phyloP scores from a whole-genome alignment of 1,140 invertebrate species.

The Radopholus similis region DNA sequence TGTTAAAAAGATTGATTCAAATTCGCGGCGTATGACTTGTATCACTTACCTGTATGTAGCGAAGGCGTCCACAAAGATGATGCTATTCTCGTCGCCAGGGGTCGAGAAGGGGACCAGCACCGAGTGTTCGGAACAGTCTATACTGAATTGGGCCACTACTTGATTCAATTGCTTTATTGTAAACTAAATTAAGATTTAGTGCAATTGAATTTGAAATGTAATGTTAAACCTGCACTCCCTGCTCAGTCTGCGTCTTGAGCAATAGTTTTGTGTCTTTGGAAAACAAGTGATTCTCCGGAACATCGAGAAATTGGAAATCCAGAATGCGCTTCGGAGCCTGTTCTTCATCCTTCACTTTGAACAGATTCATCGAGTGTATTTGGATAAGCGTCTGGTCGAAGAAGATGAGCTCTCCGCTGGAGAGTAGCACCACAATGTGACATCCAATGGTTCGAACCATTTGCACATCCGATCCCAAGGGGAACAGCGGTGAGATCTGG shows the following conservation, averaged over 20 bases:
- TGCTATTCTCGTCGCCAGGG: constrained; percentile 26
- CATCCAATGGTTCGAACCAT: constrained; percentile 15
- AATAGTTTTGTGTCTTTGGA: constrained; percentile 8
- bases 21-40: too few species aligned
- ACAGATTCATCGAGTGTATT: background rate
- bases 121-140: constrained; percentile 12
- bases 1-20: background rate
- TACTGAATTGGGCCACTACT: background rate
- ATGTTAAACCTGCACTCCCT: constrained; percentile 4
- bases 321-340: background rate
- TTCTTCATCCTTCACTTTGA: background rate
- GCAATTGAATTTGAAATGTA: background rate
- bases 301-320: constrained; percentile 32
- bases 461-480: constrained; percentile 3
- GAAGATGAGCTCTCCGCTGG: background rate
- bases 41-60: background rate
- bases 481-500: constrained; percentile 11
- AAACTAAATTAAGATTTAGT: constrained; percentile 23
- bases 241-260: constrained; percentile 1
- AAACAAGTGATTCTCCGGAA: constrained; percentile 18
- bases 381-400: constrained; percentile 11
- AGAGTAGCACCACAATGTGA: constrained; percentile 8
- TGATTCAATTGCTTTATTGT: constrained; percentile 7
- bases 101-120: constrained; percentile 18
- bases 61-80: constrained; percentile 26